A percentile compares a stretch with the other conserved stretches of the same genome.
phyloP scores from a whole-genome alignment of 2,113 vertebrate genomes.

The Seriola rivoliana region DNA sequence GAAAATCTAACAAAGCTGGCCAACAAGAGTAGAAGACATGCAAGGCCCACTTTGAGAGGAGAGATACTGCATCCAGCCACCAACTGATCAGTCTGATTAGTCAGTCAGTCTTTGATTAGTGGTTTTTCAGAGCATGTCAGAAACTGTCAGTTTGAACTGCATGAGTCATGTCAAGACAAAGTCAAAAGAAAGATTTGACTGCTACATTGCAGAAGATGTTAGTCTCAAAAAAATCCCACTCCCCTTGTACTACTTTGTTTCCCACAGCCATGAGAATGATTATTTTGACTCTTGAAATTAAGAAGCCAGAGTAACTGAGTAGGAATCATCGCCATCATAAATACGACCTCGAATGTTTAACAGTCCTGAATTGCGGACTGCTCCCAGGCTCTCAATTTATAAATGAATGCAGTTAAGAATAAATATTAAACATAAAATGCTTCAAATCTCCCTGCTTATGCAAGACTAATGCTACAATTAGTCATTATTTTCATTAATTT shows the following conservation, averaged over 20 bases:
- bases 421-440: not conserved
- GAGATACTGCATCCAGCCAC: constrained; percentile 58
- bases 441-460: not conserved
- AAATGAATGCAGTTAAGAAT: not conserved
- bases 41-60: constrained; percentile 60
- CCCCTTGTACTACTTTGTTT: constrained; percentile 25
- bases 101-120: constrained; percentile 39
- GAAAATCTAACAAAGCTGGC: constrained; percentile 47
- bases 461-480: not conserved
- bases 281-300: constrained; percentile 2
- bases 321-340: constrained; percentile 43
- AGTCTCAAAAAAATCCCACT: constrained; percentile 52
- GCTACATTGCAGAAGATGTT: constrained; percentile 48
- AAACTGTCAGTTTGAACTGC: constrained; percentile 1
- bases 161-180: constrained; percentile 18
- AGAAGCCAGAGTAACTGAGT: constrained; percentile 55
- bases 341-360: not conserved
- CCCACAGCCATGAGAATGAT: constrained; percentile 44
- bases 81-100: constrained; percentile 20
- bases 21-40: constrained; percentile 65
- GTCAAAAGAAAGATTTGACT: constrained; percentile 25
- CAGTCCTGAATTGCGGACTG: not conserved
- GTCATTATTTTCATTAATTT: not conserved
- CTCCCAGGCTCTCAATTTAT: not conserved
- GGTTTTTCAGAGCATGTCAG: constrained; percentile 8